Base-by-base conservation (phyloP, 2,113 vertebrate genomes). In the Clarias gariepinus region DNA sequence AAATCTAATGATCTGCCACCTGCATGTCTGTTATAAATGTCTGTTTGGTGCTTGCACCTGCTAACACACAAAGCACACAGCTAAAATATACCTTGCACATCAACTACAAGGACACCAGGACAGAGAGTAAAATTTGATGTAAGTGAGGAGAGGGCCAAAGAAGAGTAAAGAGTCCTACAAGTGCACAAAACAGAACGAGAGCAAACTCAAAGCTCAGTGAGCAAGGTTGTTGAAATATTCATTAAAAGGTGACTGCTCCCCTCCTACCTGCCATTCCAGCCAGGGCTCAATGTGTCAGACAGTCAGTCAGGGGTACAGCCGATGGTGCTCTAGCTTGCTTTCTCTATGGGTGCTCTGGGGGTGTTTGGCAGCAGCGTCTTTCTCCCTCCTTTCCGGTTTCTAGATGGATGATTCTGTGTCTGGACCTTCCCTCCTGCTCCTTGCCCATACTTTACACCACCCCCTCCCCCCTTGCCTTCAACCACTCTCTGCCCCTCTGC, bases 221-320 rank as follows among this genome's bases (percentile, higher is more conserved):
- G 10, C 7, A 68, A 86, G 53, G 87, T 90, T 88, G 69, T 68
- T 94, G 85, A 90, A 92, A 92, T 89, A 87, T 92, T 93, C 61
- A 92, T 89, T n/a, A 10, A 23, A 73, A 85, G 80, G 87, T 15
- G 81, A 89, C 81, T 63, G 82, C 64, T 53, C 85, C 47, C 88
- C 81, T 74, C 95, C 93, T 94, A 96, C 95, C 95, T 95, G 94
- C 89, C 94, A 95, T 95, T 2, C 82, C 88, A 82, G 61, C 81
- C 53, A 84, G 80, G n/a, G 83, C 82, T 90, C 63, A 84, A 57
- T 52, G 85, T 77, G 66, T 91, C 92, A 88, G 91, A 92, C 91
- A 92, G 90, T 90, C 93, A 91, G 90, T 90, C 92, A 91, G 87
- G 91, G 91, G 91, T 85, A 76, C 87, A 47, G 80, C 41, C 53